Evolutionary conservation across 1,140 invertebrate genomes (phyloP), one percentile per base, ranked within the genome.

Genomic region (Protaetia brevitarsis): DNA sequence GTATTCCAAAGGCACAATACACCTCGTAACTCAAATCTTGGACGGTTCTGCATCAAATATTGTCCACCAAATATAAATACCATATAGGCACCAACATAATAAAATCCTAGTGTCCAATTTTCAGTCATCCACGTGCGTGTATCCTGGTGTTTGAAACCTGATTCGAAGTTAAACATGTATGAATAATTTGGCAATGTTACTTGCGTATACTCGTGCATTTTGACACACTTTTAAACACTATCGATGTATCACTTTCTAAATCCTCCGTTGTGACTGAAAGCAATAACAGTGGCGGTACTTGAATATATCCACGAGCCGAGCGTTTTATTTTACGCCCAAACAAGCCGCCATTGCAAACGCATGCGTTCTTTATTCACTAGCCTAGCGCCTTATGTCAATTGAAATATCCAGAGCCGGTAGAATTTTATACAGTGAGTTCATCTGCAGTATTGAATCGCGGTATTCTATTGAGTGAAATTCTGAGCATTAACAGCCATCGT

Each of bases 21-120:
- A 19, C 90, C 87, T 68, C 93, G 84, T 6, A 99, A 81, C 76
- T 96, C 89, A 80, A 93, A 98, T 75, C 90, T 89, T 37, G 89
- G 88, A 69, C 96, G 85, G 74, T 88, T 89, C 72, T 92, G 87
- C 97, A 99, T 99, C 72, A 91, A 91, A 73, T 90, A 86, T 79
- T 97, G 93, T 21, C 94, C 94, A 63, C 89, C 89, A 80, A 97
- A 98, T 75, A 99, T 94, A 29, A 96, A 81, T 16, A 96, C 83
- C 87, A 99, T 92, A 76, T 99, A 99, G 66, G 95, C 82, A 64
- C 89, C 90, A 56, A 93, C 90, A 77, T 92, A 94, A 75, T 94
- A 95, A 79, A 98, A 93, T 45, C 92, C 93, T 75, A 91, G 88
- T 34, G 91, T 93, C 96, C 96, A 99, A 79, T 98, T 94, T 67